Percentiles rank a stretch among this genome's conserved stretches.
phyloP scores from a whole-genome alignment of 2,113 vertebrate genomes.

The Aegotheles bennettii region DNA sequence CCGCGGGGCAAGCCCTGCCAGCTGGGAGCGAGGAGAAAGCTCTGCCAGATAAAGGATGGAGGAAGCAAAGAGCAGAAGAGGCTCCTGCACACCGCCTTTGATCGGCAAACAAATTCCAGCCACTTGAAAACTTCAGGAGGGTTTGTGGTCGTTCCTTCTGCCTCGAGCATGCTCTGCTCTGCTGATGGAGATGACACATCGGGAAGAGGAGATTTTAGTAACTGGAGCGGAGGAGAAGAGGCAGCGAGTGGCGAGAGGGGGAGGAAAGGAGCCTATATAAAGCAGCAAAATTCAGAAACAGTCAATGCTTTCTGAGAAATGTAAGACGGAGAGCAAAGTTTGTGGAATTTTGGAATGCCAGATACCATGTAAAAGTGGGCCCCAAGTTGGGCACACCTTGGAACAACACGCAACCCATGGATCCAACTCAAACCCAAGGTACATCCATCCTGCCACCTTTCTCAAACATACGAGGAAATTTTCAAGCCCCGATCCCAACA shows the following conservation, averaged over 20 bases:
- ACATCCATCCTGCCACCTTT: neutral
- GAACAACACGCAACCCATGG: neutral
- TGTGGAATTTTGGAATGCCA: neutral
- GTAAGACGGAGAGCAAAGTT: neutral
- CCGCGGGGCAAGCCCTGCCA: neutral
- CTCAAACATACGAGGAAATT: fast-evolving
- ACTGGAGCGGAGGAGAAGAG: slow-evolving; percentile 24
- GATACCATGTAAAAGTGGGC: fast-evolving
- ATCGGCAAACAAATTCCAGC: neutral
- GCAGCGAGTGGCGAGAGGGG: neutral
- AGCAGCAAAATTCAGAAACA: slow-evolving; percentile 4
- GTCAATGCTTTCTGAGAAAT: neutral
- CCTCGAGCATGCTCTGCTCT: neutral
- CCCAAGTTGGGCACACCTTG: neutral
- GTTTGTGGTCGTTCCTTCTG: neutral
- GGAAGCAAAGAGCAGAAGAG: neutral
- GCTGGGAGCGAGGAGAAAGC: neutral
- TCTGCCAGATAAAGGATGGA: neutral
- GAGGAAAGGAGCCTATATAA: slow-evolving; percentile 30
- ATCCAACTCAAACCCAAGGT: neutral
- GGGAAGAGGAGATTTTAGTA: slow-evolving; percentile 7
- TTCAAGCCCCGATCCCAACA: neutral
- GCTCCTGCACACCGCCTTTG: neutral
- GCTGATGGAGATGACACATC: neutral
- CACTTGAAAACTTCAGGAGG: neutral